Evolutionary conservation across 1,140 invertebrate species (phyloP), one percentile per base, ranked within the genome.

Genomic region (Zeugodacus cucurbitae): DNA sequence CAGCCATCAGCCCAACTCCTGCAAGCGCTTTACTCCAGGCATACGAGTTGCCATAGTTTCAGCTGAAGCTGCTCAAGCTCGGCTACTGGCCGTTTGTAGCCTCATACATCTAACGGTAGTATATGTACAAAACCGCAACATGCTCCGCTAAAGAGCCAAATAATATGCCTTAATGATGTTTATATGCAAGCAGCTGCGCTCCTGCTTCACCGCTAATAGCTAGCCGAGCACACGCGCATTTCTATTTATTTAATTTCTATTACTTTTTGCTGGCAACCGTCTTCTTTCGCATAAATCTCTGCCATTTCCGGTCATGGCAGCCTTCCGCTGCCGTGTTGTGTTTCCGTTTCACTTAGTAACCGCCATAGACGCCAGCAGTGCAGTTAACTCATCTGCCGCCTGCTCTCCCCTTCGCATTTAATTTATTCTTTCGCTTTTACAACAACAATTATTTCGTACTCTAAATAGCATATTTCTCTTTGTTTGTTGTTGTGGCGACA

Each of bases 131-230:
- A 78, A 44, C 70, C 70, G 11, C 74, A 78, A 78, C 74, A 22
- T 26, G 74, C 7, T 44, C 74, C 3, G 20, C 41, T 78, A 78
- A 78, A 78, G 48, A 48, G 41, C 7, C 20, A 11, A 26, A 78
- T 44, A 78, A 78, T 37, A 78, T 78, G n/a, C 74, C 41, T 48
- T 78, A 78, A 78, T 78, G 74, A 78, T 78, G 74, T 48, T 78
- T 78, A 34, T 78, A 26, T 44, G 6, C 8, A 44, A n/a, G n/a
- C 37, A 78, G 74, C 6, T 78, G 74, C 41, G 74, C 41, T 78
- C n/a, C 10, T 44, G 22, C n/a, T 48, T 44, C 74, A 4, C 37
- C 41, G 67, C 67, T 74, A 74, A 74, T 78, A 78, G 20, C n/a
- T 26, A 11, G 7, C 3, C 20, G 8, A 3, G 58, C n/a, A 59